Conservation (phyloP, 2,797 vertebrate species). For the Sebastes itinus region DNA sequence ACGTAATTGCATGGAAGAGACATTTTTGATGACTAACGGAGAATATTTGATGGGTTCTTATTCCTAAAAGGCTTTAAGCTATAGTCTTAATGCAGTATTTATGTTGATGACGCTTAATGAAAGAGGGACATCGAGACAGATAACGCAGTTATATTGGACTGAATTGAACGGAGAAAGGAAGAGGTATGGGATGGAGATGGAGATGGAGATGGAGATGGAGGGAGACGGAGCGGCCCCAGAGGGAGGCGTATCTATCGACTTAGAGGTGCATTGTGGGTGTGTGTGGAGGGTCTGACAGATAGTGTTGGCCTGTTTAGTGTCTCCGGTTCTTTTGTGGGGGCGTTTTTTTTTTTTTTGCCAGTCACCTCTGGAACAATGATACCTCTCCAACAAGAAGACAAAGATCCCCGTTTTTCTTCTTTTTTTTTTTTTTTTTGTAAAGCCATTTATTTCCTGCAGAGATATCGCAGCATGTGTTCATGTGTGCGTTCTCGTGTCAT, state of each 20-base stretch:
- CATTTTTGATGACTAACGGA: slow-evolving; percentile 3
- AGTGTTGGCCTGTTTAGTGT: slow-evolving; percentile 63
- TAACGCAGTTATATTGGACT: neutral
- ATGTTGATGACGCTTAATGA: slow-evolving; percentile 1
- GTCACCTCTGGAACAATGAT: slow-evolving; percentile 53
- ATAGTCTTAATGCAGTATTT: slow-evolving; percentile 2
- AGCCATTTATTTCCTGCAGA: slow-evolving; percentile 22
- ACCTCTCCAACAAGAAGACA: slow-evolving; percentile 39
- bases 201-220: slow-evolving; percentile 7
- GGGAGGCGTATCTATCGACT: slow-evolving; percentile 35
- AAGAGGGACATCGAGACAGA: neutral
- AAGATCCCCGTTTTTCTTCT: slow-evolving; percentile 6
- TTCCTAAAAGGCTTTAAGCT: slow-evolving; percentile 13
- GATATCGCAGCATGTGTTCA: neutral
- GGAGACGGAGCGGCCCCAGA: slow-evolving; percentile 7
- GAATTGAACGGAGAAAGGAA: slow-evolving; percentile 7
- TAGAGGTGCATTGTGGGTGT: slow-evolving; percentile 48
- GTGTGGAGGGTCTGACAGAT: slow-evolving; percentile 57
- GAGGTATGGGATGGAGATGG: slow-evolving; percentile 3
- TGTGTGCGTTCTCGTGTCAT: neutral
- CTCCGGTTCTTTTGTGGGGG: slow-evolving; percentile 50
- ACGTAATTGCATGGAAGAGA: neutral
- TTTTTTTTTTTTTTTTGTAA: neutral
- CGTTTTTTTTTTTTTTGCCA: slow-evolving; percentile 11
- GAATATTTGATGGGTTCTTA: neutral